A percentile compares a stretch with the other conserved stretches of the same genome.
These are phyloP conservation scores for Hormaphis cornu DNA, from an alignment of 1,140 invertebrate species.

Conservation along the genomic window DNA sequence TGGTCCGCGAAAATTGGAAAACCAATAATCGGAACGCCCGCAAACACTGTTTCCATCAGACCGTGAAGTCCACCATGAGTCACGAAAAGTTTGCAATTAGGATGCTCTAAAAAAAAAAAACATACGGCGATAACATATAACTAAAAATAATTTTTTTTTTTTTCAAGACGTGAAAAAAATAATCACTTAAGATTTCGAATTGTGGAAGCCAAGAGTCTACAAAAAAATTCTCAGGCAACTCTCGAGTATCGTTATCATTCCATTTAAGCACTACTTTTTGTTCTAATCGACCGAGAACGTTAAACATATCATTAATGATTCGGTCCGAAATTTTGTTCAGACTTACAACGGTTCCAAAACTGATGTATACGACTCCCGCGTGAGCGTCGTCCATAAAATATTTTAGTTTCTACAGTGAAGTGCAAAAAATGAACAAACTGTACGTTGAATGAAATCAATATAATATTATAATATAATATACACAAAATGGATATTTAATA, in stretches of 20 bases:
- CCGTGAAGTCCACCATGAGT: constrained; percentile 50
- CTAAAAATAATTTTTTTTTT: neutral
- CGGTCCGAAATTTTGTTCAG: neutral
- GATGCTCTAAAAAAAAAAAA: constrained; percentile 40
- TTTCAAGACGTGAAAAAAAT: too few species aligned
- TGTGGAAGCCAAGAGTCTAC: constrained; percentile 26
- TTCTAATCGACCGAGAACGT: constrained; percentile 1
- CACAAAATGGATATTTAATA: neutral
- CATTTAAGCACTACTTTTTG: constrained; percentile 20
- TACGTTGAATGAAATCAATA: neutral
- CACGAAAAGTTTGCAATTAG: constrained; percentile 46
- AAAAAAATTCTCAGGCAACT: constrained; percentile 20
- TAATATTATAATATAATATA: too few species aligned
- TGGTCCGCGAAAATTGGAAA: constrained; percentile 46
- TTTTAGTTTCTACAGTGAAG: constrained; percentile 19
- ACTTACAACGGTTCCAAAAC: constrained; percentile 35
- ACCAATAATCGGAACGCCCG: constrained; percentile 46
- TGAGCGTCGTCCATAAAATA: constrained; percentile 36
- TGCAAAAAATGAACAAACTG: neutral
- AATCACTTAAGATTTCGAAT: constrained; percentile 22
- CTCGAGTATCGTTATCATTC: neutral
- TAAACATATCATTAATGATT: neutral
- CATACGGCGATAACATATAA: neutral
- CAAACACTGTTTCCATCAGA: constrained; percentile 45
- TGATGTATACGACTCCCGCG: constrained; percentile 38